Conservation (phyloP, 2,113 vertebrate genomes). For the Ciconia boyciana region DNA sequence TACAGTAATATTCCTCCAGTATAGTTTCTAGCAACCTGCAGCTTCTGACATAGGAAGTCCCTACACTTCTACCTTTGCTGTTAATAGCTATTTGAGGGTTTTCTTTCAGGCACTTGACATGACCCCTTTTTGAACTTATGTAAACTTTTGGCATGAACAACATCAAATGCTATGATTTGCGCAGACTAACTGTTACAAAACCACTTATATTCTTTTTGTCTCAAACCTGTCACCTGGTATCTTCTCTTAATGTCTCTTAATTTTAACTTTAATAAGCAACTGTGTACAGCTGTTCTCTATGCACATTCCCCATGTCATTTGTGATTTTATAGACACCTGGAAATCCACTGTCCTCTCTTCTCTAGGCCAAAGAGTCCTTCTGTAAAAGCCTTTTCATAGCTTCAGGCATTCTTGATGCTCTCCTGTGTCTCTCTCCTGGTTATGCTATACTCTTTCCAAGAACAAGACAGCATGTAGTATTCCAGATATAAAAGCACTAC, state of each 20-base stretch:
- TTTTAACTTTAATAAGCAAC: background rate
- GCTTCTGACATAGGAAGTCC: background rate
- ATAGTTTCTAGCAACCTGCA: background rate
- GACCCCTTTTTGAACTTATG: background rate
- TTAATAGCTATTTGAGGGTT: background rate
- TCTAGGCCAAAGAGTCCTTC: background rate
- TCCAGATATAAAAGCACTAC: background rate
- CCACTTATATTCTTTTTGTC: background rate
- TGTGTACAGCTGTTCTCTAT: background rate
- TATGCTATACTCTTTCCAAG: background rate
- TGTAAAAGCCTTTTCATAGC: background rate
- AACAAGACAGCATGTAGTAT: background rate
- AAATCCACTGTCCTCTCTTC: background rate
- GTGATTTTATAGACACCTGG: background rate
- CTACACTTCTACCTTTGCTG: background rate
- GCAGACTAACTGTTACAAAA: background rate
- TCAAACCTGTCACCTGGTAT: background rate
- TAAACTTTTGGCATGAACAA: background rate
- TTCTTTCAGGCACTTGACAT: background rate
- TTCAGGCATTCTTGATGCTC: background rate
- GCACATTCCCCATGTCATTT: background rate
- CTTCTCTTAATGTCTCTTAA: background rate
- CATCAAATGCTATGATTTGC: background rate
- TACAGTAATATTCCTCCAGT: background rate
- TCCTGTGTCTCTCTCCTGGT: background rate